A percentile compares a stretch with the other conserved stretches of the same genome.
These are phyloP conservation scores for Dendrophyllia cribrosa DNA, from an alignment of 64 coral and sea anemone genomes.

Conservation along the genomic window DNA sequence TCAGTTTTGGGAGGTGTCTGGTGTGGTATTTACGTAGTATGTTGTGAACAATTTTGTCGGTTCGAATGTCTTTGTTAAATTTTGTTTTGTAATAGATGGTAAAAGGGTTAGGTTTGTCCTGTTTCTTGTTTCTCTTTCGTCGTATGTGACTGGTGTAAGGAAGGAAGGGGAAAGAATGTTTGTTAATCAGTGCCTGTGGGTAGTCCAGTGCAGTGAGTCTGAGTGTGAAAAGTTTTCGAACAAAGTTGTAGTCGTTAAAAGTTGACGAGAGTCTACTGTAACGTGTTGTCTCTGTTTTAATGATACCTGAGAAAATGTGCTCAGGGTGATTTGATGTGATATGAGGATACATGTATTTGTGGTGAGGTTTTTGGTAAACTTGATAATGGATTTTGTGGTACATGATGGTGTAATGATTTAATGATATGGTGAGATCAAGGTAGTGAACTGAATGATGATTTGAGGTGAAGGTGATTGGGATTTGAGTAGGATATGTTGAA, in stretches of 20 bases:
- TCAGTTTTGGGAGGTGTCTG: too few relatives aligned
- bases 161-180: neutral
- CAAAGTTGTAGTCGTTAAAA: too few relatives aligned
- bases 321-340: neutral
- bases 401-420: conserved; percentile 10
- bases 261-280: too few relatives aligned
- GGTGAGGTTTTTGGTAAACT: too few relatives aligned
- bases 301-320: too few relatives aligned
- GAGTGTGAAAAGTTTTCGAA: neutral
- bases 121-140: neutral
- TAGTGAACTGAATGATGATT: neutral
- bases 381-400: conserved; percentile 17
- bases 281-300: too few relatives aligned
- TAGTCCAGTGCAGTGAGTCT: neutral
- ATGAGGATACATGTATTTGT: conserved; percentile 16
- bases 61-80: too few relatives aligned
- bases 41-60: too few relatives aligned
- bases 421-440: conserved; percentile 3
- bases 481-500: conserved; percentile 32
- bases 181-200: neutral
- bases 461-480: conserved; percentile 35
- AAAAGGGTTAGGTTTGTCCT: neutral
- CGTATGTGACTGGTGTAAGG: neutral
- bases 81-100: neutral
- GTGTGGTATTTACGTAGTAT: too few relatives aligned